These are phyloP conservation scores for Crotalus adamanteus DNA, from an alignment of 2,797 vertebrate genomes.

Conservation along the genomic window DNA sequence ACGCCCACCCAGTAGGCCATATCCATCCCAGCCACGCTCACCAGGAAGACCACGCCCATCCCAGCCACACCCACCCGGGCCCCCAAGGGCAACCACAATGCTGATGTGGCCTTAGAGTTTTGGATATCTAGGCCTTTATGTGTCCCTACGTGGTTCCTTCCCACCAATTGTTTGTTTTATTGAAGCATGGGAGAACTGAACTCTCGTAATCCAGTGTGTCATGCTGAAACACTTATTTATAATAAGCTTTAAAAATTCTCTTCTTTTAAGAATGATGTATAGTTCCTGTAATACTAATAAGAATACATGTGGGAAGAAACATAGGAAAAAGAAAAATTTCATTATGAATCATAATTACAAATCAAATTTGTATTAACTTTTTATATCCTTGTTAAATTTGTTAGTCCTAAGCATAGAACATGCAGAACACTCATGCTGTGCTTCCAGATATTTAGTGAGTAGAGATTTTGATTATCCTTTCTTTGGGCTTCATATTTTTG, in stretches of 20 bases:
- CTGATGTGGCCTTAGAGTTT: too few relatives aligned
- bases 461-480: background rate
- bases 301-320: conserved; percentile 41
- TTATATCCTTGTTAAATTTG: background rate
- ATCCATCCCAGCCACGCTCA: too few relatives aligned
- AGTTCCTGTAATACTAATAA: conserved; percentile 49
- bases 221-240: conserved; percentile 11
- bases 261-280: background rate
- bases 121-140: background rate
- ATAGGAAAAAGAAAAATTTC: background rate
- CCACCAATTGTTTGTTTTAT: background rate
- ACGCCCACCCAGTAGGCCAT: too few relatives aligned
- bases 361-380: background rate
- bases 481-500: background rate
- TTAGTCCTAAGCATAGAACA: background rate
- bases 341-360: conserved; percentile 55
- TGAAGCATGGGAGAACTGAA: background rate
- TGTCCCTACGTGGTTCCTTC: background rate
- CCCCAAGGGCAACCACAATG: too few relatives aligned
- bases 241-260: conserved; percentile 41
- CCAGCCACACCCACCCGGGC: too few relatives aligned
- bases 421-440: background rate
- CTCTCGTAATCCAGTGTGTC: conserved; percentile 59
- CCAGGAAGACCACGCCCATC: too few relatives aligned
- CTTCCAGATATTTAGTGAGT: background rate